These are phyloP conservation scores for Strigamia transsilvanica DNA, from an alignment of 2,888 invertebrate species.

Conservation along the genomic window DNA sequence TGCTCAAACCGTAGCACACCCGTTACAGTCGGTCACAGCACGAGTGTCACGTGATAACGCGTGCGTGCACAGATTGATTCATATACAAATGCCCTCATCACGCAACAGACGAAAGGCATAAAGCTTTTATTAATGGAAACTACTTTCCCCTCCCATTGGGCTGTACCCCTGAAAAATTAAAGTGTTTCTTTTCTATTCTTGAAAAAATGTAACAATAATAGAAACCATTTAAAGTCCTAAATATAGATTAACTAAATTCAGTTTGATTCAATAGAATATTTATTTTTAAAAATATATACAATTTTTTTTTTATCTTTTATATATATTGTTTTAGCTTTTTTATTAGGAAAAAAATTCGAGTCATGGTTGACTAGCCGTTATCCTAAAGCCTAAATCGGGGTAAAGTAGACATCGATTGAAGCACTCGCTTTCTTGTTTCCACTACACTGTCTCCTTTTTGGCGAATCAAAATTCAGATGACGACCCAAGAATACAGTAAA, in stretches of 20 bases:
- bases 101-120: constrained; percentile 14
- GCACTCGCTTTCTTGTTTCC: not conserved
- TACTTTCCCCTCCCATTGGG: not conserved
- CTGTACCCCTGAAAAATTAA: constrained; percentile 1
- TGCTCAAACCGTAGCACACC: not conserved
- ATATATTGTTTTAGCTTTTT: not conserved
- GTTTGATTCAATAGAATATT: not conserved
- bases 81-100: constrained; percentile 25
- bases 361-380: constrained; percentile 1
- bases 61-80: constrained; percentile 30
- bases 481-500: not conserved
- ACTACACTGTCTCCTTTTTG: constrained; percentile 11
- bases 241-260: not conserved
- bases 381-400: not conserved
- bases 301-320: not conserved
- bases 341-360: not conserved
- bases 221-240: not conserved
- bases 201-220: not conserved
- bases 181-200: not conserved
- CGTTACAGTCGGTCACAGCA: constrained; percentile 16
- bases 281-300: too few relatives aligned
- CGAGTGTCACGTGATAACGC: constrained; percentile 14
- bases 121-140: constrained; percentile 30
- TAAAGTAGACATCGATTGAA: constrained; percentile 30
- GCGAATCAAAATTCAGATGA: constrained; percentile 15